Percentiles rank a stretch among this genome's conserved stretches.
phyloP scores from a whole-genome alignment of 2,888 invertebrate species.

The Molanna angustata region DNA sequence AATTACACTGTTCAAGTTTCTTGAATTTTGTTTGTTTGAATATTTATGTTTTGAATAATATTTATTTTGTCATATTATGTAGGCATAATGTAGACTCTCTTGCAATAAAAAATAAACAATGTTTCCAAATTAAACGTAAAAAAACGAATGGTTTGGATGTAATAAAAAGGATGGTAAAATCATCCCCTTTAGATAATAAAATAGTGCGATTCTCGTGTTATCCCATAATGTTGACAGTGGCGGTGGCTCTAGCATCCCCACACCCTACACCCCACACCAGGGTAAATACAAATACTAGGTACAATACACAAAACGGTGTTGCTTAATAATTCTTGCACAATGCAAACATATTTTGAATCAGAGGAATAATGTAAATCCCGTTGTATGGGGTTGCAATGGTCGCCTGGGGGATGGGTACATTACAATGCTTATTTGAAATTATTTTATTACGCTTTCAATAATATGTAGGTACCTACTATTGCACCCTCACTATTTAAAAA shows the following conservation, averaged over 20 bases:
- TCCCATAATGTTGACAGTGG: not conserved
- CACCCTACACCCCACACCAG: conserved; percentile 14
- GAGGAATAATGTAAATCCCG: conserved; percentile 24
- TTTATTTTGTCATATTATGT: no score
- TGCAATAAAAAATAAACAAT: no score
- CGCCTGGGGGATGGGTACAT: conserved; percentile 13
- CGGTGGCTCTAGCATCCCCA: no score
- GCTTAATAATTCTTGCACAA: conserved; percentile 31
- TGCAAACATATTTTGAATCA: conserved; percentile 31
- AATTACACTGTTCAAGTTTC: no score
- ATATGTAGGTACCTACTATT: no score
- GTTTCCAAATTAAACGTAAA: no score
- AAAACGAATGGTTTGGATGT: no score
- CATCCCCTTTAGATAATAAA: not conserved
- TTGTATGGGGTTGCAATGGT: conserved; percentile 5
- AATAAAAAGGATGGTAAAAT: not conserved
- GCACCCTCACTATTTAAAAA: conserved; percentile 1
- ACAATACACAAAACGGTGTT: no score
- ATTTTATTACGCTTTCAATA: conserved; percentile 10
- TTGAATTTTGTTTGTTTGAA: no score
- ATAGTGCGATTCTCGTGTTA: not conserved
- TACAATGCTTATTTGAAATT: conserved; percentile 13
- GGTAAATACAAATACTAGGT: conserved; percentile 22
- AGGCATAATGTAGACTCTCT: no score
- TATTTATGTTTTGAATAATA: no score